These are phyloP conservation scores for Cepaea hortensis DNA, from an alignment of 2,888 invertebrate species.

Conservation along the genomic window DNA sequence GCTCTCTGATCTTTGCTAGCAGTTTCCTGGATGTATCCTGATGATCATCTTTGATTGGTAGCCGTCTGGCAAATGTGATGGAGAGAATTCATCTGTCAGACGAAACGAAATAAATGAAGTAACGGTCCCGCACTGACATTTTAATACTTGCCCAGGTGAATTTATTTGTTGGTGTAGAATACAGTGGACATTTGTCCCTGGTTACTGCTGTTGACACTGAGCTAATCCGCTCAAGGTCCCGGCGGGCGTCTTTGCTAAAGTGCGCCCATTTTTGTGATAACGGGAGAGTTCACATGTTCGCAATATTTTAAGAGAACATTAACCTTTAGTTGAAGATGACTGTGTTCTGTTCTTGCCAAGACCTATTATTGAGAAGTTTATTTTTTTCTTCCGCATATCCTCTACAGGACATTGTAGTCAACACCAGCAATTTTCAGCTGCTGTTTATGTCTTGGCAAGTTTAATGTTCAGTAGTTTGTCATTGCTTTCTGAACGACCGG, in stretches of 20 bases:
- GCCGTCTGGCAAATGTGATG: no score
- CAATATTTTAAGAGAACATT: neutral
- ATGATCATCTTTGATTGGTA: no score
- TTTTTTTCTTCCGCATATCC: no score
- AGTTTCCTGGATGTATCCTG: neutral
- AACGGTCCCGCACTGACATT: neutral
- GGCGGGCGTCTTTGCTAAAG: neutral
- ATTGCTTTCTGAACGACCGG: no score
- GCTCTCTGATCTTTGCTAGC: no score
- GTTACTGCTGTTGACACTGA: constrained; percentile 21
- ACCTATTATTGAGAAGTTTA: no score
- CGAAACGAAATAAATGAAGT: neutral
- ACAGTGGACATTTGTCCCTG: neutral
- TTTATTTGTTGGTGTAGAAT: neutral
- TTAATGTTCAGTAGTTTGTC: no score
- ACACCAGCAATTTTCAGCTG: no score
- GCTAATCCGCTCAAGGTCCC: constrained; percentile 40
- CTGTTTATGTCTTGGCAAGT: no score
- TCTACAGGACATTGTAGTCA: no score
- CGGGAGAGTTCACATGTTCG: constrained; percentile 21
- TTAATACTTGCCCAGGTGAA: neutral
- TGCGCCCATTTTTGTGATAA: neutral
- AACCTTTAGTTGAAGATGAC: no score
- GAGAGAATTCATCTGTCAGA: neutral
- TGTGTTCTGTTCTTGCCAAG: no score